Percentiles rank a stretch among this genome's conserved stretches.
Evolutionary conservation across 2,888 invertebrate species (phyloP).

Genomic region (Conistra vaccinii): DNA sequence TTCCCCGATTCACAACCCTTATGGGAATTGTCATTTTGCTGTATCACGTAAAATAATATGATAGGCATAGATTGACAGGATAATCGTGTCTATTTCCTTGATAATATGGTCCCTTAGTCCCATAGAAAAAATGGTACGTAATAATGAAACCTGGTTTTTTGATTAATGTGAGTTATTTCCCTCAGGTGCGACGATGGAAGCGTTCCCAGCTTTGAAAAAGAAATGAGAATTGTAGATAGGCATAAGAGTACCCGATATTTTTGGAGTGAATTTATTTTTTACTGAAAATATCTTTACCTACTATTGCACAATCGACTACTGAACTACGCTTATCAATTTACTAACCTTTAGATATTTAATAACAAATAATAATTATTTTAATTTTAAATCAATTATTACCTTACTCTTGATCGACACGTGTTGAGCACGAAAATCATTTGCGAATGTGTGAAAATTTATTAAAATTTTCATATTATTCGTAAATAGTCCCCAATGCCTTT

Average conservation of each 20-base stretch:
- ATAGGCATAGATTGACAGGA: conserved; percentile 12
- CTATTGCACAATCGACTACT: conserved; percentile 80
- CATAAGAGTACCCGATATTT: conserved; percentile 82
- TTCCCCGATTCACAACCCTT: not conserved
- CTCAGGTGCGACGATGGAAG: conserved; percentile 83
- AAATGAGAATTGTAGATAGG: conserved; percentile 66
- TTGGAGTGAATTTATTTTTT: conserved; percentile 86
- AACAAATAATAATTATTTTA: conserved; percentile 42
- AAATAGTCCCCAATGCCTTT: conserved; percentile 53
- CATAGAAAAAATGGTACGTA: not conserved
- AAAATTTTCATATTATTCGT: conserved; percentile 31
- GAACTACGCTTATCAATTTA: conserved; percentile 87
- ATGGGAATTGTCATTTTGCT: conserved; percentile 7
- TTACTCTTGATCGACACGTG: conserved; percentile 44
- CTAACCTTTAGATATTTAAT: conserved; percentile 74
- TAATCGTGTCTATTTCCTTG: conserved; percentile 15
- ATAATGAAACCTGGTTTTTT: not conserved
- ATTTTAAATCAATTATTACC: conserved; percentile 53
- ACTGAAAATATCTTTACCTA: conserved; percentile 77
- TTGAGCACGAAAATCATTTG: conserved; percentile 25
- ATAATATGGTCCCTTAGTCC: not conserved
- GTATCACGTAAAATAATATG: conserved; percentile 22
- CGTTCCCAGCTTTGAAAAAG: conserved; percentile 80
- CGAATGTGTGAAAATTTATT: conserved; percentile 28
- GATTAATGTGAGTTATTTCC: conserved; percentile 47